These are phyloP conservation scores for Schizaphis graminum DNA, from an alignment of 2,888 invertebrate species.

Conservation along the genomic window DNA sequence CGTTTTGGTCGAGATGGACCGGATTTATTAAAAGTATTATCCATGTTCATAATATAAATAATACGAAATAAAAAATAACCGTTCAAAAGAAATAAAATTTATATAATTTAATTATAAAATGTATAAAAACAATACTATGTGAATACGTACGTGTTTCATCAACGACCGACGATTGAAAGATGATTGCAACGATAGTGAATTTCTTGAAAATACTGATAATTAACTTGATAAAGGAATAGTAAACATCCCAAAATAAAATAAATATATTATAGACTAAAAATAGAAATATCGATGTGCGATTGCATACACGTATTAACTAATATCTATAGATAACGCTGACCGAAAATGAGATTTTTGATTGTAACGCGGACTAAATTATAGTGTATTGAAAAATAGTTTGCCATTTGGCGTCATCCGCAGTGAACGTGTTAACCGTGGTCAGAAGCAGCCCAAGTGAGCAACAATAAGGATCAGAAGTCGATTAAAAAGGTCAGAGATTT, in stretches of 20 bases:
- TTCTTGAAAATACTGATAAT: not conserved
- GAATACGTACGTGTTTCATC: not conserved
- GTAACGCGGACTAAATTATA: not conserved
- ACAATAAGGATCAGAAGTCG: not conserved
- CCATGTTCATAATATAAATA: not conserved
- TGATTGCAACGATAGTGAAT: not conserved
- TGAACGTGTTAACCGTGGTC: not conserved
- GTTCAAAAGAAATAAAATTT: not conserved
- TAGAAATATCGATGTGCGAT: not conserved
- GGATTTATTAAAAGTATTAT: not conserved
- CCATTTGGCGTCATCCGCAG: no score
- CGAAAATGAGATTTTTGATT: not conserved
- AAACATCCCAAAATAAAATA: not conserved
- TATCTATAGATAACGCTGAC: not conserved
- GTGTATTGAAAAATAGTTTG: not conserved
- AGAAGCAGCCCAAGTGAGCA: not conserved
- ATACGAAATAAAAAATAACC: not conserved
- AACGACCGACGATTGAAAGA: not conserved
- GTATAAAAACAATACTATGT: not conserved
- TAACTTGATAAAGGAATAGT: not conserved
- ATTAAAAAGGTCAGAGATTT: not conserved
- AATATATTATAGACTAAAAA: not conserved
- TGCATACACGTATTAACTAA: not conserved
- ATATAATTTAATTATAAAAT: not conserved
- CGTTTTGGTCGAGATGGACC: conserved; percentile 27